phyloP scores from a whole-genome alignment of 2,888 invertebrate genomes.

The Dicyrtomina minuta region DNA sequence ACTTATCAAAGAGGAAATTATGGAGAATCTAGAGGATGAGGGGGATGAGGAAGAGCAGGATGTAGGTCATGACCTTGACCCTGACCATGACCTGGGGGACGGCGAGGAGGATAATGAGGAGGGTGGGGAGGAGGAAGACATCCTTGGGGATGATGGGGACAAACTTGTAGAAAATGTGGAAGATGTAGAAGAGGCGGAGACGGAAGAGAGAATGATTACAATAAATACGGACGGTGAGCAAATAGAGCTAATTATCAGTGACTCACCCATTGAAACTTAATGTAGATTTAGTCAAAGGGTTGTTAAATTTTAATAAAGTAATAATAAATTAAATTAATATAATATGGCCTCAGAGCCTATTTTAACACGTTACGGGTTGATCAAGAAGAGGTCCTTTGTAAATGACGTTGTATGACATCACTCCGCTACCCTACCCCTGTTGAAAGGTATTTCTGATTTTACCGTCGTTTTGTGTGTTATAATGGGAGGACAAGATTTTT shows the following conservation, averaged over 20 bases:
- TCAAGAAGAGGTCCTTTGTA: too few species aligned
- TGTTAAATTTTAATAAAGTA: too few species aligned
- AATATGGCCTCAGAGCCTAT: too few species aligned
- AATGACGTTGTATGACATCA: too few species aligned
- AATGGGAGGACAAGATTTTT: too few species aligned
- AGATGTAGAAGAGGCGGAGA: constrained; percentile 22
- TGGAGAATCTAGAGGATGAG: constrained; percentile 24
- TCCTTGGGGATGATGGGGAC: constrained; percentile 65
- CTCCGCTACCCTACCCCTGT: too few species aligned
- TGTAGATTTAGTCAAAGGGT: constrained; percentile 2
- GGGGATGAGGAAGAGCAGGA: constrained; percentile 45
- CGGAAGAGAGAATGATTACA: constrained; percentile 66
- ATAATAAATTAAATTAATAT: too few species aligned
- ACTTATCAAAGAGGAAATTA: constrained; percentile 59
- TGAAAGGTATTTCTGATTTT: too few species aligned
- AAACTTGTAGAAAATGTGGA: constrained; percentile 36
- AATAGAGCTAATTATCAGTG: constrained; percentile 57
- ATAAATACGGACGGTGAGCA: constrained; percentile 67
- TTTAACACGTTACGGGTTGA: too few species aligned
- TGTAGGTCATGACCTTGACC: constrained; percentile 19
- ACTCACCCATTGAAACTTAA: constrained; percentile 31
- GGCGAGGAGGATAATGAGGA: neutral
- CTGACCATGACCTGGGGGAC: neutral
- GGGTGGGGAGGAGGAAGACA: constrained; percentile 57
- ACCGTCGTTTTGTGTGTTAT: too few species aligned